A percentile compares a stretch with the other conserved stretches of the same genome.
phyloP scores from a whole-genome alignment of 1,140 invertebrate genomes.

The Augochlora pura region DNA sequence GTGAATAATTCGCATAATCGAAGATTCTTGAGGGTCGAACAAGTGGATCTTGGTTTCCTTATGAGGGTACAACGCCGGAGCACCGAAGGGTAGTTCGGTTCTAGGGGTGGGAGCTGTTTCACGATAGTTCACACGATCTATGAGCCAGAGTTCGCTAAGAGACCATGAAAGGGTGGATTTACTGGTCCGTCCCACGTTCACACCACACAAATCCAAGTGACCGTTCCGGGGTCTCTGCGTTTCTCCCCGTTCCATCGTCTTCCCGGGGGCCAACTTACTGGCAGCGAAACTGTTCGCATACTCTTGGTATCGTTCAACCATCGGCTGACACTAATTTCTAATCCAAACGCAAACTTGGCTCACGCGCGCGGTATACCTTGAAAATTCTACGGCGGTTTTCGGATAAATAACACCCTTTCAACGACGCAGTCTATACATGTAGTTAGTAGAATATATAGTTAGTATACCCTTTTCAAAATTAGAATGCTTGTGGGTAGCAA shows the following conservation, averaged over 20 bases:
- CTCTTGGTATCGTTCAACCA: conserved; percentile 39
- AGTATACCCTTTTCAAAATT: too few relatives aligned
- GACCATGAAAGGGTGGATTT: conserved; percentile 79
- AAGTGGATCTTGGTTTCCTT: conserved; percentile 52
- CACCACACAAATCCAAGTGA: conserved; percentile 80
- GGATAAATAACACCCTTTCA: too few relatives aligned
- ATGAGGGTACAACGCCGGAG: conserved; percentile 54
- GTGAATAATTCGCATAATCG: conserved; percentile 66
- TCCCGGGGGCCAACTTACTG: conserved; percentile 70
- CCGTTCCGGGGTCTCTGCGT: conserved; percentile 54
- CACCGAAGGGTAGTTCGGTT: conserved; percentile 61
- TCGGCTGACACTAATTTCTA: background rate
- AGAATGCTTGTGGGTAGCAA: too few relatives aligned
- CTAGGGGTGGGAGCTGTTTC: conserved; percentile 69
- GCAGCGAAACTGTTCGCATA: conserved; percentile 64
- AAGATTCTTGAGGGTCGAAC: conserved; percentile 45
- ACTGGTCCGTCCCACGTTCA: conserved; percentile 77
- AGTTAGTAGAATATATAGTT: too few relatives aligned
- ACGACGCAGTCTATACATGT: too few relatives aligned
- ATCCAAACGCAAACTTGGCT: background rate
- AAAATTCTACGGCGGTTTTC: too few relatives aligned
- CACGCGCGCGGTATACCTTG: too few relatives aligned
- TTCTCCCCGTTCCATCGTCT: conserved; percentile 36
- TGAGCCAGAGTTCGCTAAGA: conserved; percentile 77
- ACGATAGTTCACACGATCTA: conserved; percentile 78